Evolutionary conservation across 2,888 invertebrate genomes (phyloP).

Genomic region (Xestia c-nigrum): DNA sequence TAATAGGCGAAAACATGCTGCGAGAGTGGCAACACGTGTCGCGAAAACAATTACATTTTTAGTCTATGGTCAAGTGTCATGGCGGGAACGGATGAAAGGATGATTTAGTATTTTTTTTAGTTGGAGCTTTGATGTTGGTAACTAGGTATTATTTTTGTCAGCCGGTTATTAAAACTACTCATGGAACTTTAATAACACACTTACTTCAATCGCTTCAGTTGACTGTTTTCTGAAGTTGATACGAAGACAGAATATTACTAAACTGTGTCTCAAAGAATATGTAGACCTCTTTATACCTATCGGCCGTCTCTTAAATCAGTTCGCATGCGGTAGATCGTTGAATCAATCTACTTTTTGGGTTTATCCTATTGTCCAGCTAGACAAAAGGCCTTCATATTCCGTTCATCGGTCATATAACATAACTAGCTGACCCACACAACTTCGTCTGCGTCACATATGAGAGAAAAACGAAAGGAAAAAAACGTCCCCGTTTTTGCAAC

Average conservation of each 20-base stretch:
- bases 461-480: too few relatives aligned
- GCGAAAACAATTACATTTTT: conserved; percentile 85
- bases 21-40: conserved; percentile 85
- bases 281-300: background rate
- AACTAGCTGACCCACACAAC: too few relatives aligned
- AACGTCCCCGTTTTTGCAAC: too few relatives aligned
- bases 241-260: background rate
- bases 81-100: conserved; percentile 42
- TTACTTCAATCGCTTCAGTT: background rate
- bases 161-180: background rate
- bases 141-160: background rate
- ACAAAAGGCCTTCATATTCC: background rate
- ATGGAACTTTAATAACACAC: background rate
- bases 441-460: too few relatives aligned
- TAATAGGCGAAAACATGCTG: conserved; percentile 78
- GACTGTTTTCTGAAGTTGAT: background rate
- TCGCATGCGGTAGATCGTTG: background rate
- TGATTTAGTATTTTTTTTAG: conserved; percentile 49
- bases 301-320: background rate
- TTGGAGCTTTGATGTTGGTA: background rate
- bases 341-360: background rate
- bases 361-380: background rate
- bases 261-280: background rate
- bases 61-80: conserved; percentile 75
- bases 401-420: background rate